These are phyloP conservation scores for Pelobates cultripes DNA, from an alignment of 2,797 vertebrate species.

Conservation along the genomic window DNA sequence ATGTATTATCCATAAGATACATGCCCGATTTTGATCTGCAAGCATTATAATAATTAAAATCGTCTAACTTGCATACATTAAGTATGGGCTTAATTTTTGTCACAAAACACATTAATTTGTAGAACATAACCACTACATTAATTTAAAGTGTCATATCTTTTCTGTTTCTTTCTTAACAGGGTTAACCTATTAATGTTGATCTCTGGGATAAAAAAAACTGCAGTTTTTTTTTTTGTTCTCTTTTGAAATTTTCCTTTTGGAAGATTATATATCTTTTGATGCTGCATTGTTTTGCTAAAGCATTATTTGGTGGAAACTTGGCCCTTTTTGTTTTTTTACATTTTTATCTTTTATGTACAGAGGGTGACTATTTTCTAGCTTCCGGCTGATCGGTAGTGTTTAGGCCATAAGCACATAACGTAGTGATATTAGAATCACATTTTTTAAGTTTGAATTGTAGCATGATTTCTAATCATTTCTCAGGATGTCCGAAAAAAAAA, in stretches of 20 bases:
- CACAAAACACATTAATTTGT: constrained; percentile 41
- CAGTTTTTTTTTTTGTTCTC: not conserved
- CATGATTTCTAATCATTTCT: constrained; percentile 55
- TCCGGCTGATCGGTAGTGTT: constrained; percentile 38
- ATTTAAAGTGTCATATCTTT: constrained; percentile 19
- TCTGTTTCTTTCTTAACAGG: constrained; percentile 12
- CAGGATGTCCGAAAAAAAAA: constrained; percentile 47
- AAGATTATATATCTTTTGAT: not conserved
- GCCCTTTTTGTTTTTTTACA: constrained; percentile 23
- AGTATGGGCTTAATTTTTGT: constrained; percentile 19
- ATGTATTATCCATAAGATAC: constrained; percentile 17
- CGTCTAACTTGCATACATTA: constrained; percentile 22
- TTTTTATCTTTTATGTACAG: constrained; percentile 30
- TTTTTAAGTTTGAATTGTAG: constrained; percentile 51
- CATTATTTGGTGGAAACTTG: constrained; percentile 15
- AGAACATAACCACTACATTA: constrained; percentile 42
- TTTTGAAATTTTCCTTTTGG: not conserved
- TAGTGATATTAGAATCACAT: constrained; percentile 43
- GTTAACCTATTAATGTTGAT: constrained; percentile 18
- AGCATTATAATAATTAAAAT: not conserved
- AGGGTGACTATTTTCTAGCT: constrained; percentile 43
- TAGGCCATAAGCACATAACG: constrained; percentile 55
- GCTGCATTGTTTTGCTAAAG: constrained; percentile 30
- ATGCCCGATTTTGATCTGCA: constrained; percentile 36
- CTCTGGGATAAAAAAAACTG: constrained; percentile 23